Conservation (phyloP, 1,140 invertebrate species). For the Campodea augens region DNA sequence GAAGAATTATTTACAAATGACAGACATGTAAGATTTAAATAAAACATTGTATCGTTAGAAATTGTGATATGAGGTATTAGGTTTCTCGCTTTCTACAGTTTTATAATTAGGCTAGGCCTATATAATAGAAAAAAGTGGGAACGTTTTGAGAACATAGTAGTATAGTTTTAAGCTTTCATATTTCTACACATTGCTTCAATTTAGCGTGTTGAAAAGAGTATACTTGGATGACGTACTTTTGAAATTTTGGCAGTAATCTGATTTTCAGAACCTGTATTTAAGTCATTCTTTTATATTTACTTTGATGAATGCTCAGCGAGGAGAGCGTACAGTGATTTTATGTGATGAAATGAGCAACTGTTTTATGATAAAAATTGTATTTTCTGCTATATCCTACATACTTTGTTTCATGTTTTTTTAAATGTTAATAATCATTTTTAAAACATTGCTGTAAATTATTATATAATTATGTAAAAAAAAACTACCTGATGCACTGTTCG, state of each 20-base stretch:
- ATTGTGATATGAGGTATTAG: conserved; percentile 67
- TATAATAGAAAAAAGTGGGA: neutral
- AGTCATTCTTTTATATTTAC: neutral
- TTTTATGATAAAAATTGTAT: too few relatives aligned
- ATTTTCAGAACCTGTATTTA: neutral
- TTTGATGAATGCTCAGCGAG: too few relatives aligned
- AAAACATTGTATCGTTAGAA: conserved; percentile 64
- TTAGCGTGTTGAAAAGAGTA: conserved; percentile 23
- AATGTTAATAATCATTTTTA: too few relatives aligned
- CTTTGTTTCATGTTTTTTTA: too few relatives aligned
- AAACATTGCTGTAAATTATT: too few relatives aligned
- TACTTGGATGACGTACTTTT: neutral
- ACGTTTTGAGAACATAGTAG: conserved; percentile 2
- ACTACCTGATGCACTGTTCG: too few relatives aligned
- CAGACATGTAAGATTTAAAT: conserved; percentile 66
- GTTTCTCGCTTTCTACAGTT: conserved; percentile 56
- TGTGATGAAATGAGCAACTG: too few relatives aligned
- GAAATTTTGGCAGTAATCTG: neutral
- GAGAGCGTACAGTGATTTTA: too few relatives aligned
- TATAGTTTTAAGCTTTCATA: conserved; percentile 2
- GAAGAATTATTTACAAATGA: conserved; percentile 60
- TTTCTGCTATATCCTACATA: too few relatives aligned
- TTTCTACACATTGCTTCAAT: conserved; percentile 19
- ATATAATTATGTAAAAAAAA: too few relatives aligned
- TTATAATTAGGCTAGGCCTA: conserved; percentile 30